A percentile compares a stretch with the other conserved stretches of the same genome.
Evolutionary conservation across 1,140 invertebrate species (phyloP).

Genomic region (Helicorthomorpha holstii): DNA sequence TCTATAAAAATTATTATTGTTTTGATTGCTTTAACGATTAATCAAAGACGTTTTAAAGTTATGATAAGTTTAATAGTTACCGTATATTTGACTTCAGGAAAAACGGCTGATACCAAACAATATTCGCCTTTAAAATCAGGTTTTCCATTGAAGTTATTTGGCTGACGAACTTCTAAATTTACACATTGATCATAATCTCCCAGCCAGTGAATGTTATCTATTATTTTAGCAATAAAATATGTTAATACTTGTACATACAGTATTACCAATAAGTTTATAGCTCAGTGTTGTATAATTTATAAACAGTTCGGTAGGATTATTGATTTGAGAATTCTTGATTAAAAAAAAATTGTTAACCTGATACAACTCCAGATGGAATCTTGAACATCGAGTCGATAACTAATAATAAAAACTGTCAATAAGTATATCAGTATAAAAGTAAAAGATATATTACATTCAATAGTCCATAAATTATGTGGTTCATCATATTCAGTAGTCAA

Average conservation of each 20-base stretch:
- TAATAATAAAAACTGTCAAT: neutral
- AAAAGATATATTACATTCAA: neutral
- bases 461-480: neutral
- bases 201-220: neutral
- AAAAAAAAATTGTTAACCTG: too few species aligned
- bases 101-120: neutral
- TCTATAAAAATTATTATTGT: neutral
- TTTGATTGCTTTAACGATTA: neutral
- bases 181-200: neutral
- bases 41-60: too few species aligned
- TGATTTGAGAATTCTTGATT: too few species aligned
- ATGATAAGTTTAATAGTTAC: too few species aligned
- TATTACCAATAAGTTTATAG: too few species aligned
- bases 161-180: neutral
- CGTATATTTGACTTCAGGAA: neutral
- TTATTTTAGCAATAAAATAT: too few species aligned
- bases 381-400: neutral
- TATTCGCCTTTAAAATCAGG: neutral
- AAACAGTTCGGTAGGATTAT: too few species aligned
- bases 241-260: too few species aligned
- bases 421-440: neutral
- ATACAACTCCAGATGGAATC: neutral
- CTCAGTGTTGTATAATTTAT: too few species aligned
- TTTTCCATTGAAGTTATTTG: neutral
- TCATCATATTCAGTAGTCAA: neutral